phyloP scores from a whole-genome alignment of 2,797 vertebrate genomes.

The Lutjanus campechanus region DNA sequence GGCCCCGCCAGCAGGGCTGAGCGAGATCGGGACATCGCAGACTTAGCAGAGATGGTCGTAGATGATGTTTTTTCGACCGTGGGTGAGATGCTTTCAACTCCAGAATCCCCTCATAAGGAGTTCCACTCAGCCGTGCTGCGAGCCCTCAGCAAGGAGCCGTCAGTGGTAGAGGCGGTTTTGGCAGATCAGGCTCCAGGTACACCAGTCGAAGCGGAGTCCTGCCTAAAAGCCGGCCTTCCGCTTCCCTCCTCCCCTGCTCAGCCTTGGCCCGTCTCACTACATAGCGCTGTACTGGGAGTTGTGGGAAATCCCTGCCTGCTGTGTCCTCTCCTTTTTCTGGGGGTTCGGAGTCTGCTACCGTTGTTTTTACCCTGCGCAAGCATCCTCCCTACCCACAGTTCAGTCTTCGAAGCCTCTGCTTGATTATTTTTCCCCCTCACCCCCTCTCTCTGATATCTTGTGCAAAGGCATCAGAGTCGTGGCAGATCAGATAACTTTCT shows the following conservation, averaged over 20 bases:
- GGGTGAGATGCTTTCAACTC: conserved; percentile 52
- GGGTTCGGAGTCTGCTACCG: conserved; percentile 68
- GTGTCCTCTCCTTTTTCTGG: conserved; percentile 67
- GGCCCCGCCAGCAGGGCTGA: conserved; percentile 29
- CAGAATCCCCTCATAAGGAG: conserved; percentile 85
- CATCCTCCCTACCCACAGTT: conserved; percentile 63
- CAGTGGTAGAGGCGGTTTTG: conserved; percentile 50
- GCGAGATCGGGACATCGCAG: conserved; percentile 1
- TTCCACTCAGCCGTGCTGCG: conserved; percentile 88
- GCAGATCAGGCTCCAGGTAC: conserved; percentile 86
- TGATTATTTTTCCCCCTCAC: conserved; percentile 40
- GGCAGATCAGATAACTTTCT: conserved; percentile 55
- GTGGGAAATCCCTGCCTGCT: conserved; percentile 67
- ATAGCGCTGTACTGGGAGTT: conserved; percentile 53
- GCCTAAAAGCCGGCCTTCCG: conserved; percentile 51
- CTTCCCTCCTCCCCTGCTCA: conserved; percentile 65
- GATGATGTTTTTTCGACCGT: conserved; percentile 65
- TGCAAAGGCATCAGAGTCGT: conserved; percentile 69
- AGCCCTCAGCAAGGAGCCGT: conserved; percentile 85
- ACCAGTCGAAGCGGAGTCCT: conserved; percentile 62
- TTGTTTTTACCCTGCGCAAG: conserved; percentile 50
- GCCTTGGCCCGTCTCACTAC: conserved; percentile 54
- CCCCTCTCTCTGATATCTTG: conserved; percentile 65
- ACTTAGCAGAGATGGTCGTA: conserved; percentile 58
- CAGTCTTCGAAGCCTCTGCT: conserved; percentile 67